Percentiles rank a stretch among this genome's conserved stretches.
These are phyloP conservation scores for Boulengeromyrus knoepffleri DNA, from an alignment of 2,113 vertebrate species.

Conservation along the genomic window DNA sequence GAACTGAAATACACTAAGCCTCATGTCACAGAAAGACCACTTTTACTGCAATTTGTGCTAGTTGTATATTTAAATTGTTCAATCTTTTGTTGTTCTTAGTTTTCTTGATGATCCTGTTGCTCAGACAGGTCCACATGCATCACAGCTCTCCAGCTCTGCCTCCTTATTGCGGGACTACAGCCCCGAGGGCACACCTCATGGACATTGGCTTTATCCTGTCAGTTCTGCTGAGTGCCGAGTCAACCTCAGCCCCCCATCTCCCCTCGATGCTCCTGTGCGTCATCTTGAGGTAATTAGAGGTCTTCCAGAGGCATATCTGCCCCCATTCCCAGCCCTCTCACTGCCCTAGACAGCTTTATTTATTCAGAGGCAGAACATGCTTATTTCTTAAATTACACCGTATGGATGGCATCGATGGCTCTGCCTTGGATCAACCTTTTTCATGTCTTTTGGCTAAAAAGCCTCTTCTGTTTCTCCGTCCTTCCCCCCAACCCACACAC, in stretches of 20 bases:
- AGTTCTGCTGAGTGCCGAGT: conserved; percentile 38
- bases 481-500: not conserved
- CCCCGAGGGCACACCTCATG: conserved; percentile 22
- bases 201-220: conserved; percentile 33
- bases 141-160: not conserved
- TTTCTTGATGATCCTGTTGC: not conserved
- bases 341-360: conserved; percentile 55
- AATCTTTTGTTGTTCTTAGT: not conserved
- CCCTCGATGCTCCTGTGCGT: conserved; percentile 48
- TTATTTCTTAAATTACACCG: conserved; percentile 54
- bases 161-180: conserved; percentile 13
- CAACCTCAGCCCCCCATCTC: conserved; percentile 34
- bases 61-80: not conserved
- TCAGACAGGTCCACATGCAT: not conserved
- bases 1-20: not conserved
- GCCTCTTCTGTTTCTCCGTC: not conserved
- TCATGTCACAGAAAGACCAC: not conserved
- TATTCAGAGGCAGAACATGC: conserved; percentile 42
- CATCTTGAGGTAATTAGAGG: conserved; percentile 62
- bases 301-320: conserved; percentile 41
- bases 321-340: conserved; percentile 38
- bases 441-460: conserved; percentile 36
- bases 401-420: conserved; percentile 26
- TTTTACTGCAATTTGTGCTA: not conserved
- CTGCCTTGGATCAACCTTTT: conserved; percentile 36